phyloP scores from a whole-genome alignment of 2,888 invertebrate genomes.

The Yponomeuta sedellus region DNA sequence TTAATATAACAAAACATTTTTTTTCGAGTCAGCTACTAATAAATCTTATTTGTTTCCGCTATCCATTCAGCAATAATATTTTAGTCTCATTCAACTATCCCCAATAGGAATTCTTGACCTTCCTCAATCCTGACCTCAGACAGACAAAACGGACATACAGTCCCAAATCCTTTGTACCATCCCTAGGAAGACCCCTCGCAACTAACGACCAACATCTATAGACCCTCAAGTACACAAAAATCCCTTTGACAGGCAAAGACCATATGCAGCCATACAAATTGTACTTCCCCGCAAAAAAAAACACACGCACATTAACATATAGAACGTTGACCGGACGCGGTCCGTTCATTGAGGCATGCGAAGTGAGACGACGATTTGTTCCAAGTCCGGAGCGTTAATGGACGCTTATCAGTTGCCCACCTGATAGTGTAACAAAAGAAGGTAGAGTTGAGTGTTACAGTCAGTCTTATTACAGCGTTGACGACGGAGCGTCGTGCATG shows the following conservation, averaged over 20 bases:
- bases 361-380: not conserved
- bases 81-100: not conserved
- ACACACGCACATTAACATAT: not conserved
- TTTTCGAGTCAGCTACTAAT: too few species aligned
- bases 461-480: conserved; percentile 44
- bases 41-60: too few species aligned
- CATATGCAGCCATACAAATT: not conserved
- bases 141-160: not conserved
- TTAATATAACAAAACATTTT: too few species aligned
- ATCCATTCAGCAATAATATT: too few species aligned
- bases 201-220: not conserved
- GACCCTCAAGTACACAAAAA: not conserved
- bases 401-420: conserved; percentile 54
- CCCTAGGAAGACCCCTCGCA: not conserved
- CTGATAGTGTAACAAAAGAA: conserved; percentile 50
- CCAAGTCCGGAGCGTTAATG: not conserved
- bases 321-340: conserved; percentile 5
- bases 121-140: not conserved
- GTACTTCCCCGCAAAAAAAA: conserved; percentile 8
- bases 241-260: not conserved
- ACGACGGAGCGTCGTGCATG: conserved; percentile 33
- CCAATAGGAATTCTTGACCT: not conserved
- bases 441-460: conserved; percentile 29
- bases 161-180: not conserved
- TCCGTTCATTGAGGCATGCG: not conserved